phyloP scores from a whole-genome alignment of 2,797 vertebrate genomes.

The Euphonia xanthogaster region DNA sequence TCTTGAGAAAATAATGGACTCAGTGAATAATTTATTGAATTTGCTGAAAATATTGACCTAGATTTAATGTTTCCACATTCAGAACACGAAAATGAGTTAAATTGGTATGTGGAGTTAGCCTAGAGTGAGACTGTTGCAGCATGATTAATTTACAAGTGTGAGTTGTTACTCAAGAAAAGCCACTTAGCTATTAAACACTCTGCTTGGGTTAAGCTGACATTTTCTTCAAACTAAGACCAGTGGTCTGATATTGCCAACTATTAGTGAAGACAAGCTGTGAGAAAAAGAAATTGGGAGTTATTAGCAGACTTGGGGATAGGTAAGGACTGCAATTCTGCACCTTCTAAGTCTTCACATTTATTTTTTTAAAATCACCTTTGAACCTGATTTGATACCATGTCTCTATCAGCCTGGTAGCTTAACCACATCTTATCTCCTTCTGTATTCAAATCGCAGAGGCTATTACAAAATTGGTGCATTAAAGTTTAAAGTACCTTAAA shows the following conservation, averaged over 20 bases:
- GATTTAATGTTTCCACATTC: conserved; percentile 45
- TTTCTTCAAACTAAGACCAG: neutral
- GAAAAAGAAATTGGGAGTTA: neutral
- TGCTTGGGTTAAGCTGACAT: conserved; percentile 2
- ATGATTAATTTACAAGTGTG: conserved; percentile 59
- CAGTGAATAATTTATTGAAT: conserved; percentile 65
- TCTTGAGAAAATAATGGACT: conserved; percentile 44
- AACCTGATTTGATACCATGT: rapidly evolving
- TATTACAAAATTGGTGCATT: neutral
- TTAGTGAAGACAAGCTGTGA: neutral
- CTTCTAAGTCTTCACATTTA: neutral
- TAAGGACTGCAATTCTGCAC: neutral
- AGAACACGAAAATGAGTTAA: conserved; percentile 31
- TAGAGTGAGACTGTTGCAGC: conserved; percentile 1
- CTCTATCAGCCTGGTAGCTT: neutral
- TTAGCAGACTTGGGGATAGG: neutral
- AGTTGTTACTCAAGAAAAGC: conserved; percentile 18
- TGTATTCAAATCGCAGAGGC: neutral
- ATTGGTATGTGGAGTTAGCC: conserved; percentile 29
- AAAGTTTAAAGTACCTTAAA: neutral
- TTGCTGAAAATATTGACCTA: conserved; percentile 60
- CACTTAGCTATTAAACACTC: conserved; percentile 8
- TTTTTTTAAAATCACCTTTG: neutral
- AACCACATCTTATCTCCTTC: neutral
- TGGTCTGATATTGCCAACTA: neutral